Evolutionary conservation across 2,888 invertebrate genomes (phyloP).

Genomic region (Mythimna impura): DNA sequence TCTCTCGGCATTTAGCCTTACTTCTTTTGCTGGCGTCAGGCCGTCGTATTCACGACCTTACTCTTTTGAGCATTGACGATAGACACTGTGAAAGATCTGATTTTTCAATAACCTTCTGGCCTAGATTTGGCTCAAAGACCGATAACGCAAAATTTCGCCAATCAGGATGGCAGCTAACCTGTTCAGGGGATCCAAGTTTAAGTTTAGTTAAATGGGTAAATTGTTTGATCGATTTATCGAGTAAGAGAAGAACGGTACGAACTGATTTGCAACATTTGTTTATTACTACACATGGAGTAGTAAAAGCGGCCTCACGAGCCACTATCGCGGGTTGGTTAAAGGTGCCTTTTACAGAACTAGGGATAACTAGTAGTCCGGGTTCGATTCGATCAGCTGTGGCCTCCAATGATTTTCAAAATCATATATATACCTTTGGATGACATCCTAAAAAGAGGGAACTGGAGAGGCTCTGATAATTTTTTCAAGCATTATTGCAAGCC

Average conservation of each 20-base stretch:
- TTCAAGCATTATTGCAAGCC: slow-evolving; percentile 9
- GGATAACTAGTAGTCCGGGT: too few relatives aligned
- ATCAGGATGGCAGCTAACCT: too few relatives aligned
- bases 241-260: not conserved
- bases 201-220: too few relatives aligned
- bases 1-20: not conserved
- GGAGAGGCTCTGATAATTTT: not conserved
- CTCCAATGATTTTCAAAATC: too few relatives aligned
- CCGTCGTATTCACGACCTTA: too few relatives aligned
- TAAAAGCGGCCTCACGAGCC: not conserved
- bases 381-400: too few relatives aligned
- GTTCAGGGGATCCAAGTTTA: too few relatives aligned
- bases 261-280: not conserved
- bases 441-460: too few relatives aligned
- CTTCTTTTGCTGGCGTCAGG: not conserved
- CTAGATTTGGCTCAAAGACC: not conserved
- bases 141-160: not conserved
- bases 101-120: not conserved
- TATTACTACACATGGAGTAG: not conserved
- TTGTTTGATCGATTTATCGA: not conserved
- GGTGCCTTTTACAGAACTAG: not conserved
- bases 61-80: too few relatives aligned
- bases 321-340: not conserved
- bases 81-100: not conserved
- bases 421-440: too few relatives aligned